Percentiles rank a stretch among this genome's conserved stretches.
phyloP scores from a whole-genome alignment of 92 coral and sea anemone species.

The Paramuricea clavata region DNA sequence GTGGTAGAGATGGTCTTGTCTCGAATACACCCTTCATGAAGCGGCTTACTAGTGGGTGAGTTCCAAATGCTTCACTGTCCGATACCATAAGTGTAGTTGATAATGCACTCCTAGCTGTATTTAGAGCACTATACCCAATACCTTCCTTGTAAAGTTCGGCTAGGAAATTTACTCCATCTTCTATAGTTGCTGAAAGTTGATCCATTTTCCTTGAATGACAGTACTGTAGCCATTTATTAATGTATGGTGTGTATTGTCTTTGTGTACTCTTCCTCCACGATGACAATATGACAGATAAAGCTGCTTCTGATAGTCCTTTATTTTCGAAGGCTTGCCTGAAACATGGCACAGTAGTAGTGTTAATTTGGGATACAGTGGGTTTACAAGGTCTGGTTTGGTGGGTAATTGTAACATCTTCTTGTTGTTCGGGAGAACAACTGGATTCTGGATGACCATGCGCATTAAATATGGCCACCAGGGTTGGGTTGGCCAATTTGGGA shows the following conservation, averaged over 20 bases:
- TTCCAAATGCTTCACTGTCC: no score
- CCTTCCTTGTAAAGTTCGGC: background rate
- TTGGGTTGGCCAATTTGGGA: conserved; percentile 61
- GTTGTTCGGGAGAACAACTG: conserved; percentile 29
- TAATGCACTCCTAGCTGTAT: background rate
- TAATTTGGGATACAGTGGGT: conserved; percentile 50
- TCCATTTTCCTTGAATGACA: conserved; percentile 46
- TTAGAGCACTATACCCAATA: background rate
- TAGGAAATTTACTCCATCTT: conserved; percentile 11
- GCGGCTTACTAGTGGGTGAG: no score
- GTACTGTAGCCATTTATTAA: conserved; percentile 52
- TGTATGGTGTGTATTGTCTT: conserved; percentile 56
- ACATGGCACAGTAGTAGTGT: conserved; percentile 42
- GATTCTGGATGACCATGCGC: conserved; percentile 46
- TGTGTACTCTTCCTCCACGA: conserved; percentile 53
- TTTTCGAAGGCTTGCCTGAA: conserved; percentile 51
- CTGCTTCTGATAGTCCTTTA: conserved; percentile 57
- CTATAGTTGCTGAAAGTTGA: conserved; percentile 53
- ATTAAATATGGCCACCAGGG: conserved; percentile 59
- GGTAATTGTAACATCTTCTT: conserved; percentile 26
- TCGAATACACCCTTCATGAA: no score
- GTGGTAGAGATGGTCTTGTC: no score
- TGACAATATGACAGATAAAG: conserved; percentile 14
- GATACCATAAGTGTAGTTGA: no score
- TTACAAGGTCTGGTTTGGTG: conserved; percentile 47